Evolutionary conservation across 1,140 invertebrate species (phyloP), one percentile per base, ranked within the genome.

Genomic region (Battus philenor): DNA sequence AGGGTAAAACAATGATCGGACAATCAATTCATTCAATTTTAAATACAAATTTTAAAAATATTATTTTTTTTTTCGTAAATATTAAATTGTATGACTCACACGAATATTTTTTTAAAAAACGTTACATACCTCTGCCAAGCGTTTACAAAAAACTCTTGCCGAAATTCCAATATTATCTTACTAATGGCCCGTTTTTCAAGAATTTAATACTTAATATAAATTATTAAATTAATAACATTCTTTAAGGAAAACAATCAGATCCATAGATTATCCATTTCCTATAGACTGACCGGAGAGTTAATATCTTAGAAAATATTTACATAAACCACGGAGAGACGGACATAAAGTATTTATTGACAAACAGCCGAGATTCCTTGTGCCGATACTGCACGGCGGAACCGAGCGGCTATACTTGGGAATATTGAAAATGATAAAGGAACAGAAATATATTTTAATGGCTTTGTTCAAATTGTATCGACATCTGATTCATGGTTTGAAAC

Each of bases 301-400:
- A 20, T 20, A 20, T 20, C 33, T 36, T 18, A 22, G 33, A 36
- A 20, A 36, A 18, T 17, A 36, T 36, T 36, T 36, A 36, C 33
- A 36, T 36, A 36, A 36, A 36, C 33, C 33, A 18, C 33, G 11
- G 15, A 10, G 17, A 20, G 33, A 4, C 17, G 3, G 15, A 7
- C 33, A 36, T 36, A 36, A 36, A 36, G n/a, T 16, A 36, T 6
- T 36, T 36, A 36, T 36, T 36, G 33, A 36, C 33, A 36, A 36
- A 36, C 33, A 36, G 17, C 3, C 2, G 10, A 20, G 33, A 36
- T 36, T 17, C 17, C 2, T n/a, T 5, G n/a, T 10, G 4, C 20
- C 33, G 33, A 36, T 36, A 36, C 17, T 10, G 17, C 33, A 9
- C 11, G 15, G 13, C 18, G 18, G 30, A 15, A 34, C 32, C 15